Conservation (phyloP, 1,140 invertebrate genomes). For the Epicauta chinensis region DNA sequence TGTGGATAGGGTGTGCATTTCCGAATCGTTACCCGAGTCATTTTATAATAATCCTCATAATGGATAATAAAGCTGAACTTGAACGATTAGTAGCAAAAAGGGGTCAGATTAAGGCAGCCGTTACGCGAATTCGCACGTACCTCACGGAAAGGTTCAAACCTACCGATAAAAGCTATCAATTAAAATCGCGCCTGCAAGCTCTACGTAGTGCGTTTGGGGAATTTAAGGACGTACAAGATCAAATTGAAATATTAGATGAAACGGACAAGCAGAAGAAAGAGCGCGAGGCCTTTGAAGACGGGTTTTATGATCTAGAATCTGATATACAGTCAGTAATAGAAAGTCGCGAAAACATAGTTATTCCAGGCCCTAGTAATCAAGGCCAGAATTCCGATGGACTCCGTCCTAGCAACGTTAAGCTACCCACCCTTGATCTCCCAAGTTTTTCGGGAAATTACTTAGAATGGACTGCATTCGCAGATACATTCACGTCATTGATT, state of each 20-base stretch:
- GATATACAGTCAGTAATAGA: neutral
- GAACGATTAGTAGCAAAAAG: no score
- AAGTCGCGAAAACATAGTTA: neutral
- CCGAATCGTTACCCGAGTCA: no score
- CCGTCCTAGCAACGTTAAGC: neutral
- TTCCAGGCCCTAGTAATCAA: neutral
- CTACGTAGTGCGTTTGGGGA: neutral
- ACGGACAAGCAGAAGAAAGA: neutral
- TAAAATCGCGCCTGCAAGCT: no score
- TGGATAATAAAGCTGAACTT: no score
- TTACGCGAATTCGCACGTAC: no score
- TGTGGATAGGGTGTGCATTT: no score
- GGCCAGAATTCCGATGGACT: neutral
- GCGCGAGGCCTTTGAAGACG: neutral
- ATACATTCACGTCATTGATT: constrained; percentile 27
- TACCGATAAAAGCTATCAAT: no score
- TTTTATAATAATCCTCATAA: no score
- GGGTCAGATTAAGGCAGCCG: no score
- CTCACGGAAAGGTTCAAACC: no score
- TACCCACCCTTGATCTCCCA: neutral
- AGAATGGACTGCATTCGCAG: constrained; percentile 16
- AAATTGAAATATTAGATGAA: neutral
- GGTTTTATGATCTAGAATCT: neutral
- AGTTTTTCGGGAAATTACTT: neutral
- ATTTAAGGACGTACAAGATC: neutral